Evolutionary conservation across 2,797 vertebrate species (phyloP), one percentile per base, ranked within the genome.

Genomic region (Amphiprion clarkii): DNA sequence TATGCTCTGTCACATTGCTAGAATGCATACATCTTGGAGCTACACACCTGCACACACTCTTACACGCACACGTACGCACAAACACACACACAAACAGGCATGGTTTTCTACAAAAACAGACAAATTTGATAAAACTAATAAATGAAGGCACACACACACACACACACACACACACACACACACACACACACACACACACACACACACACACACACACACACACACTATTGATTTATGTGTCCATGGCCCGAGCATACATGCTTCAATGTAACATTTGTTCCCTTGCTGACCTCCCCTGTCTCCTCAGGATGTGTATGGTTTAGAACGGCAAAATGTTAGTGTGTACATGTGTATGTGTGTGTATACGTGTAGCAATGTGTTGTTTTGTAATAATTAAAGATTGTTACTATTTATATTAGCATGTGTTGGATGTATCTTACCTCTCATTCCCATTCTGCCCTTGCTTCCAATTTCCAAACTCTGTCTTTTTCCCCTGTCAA

Each of bases 21-120:
- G 82, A 91, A 88, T 88, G 83, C 88, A 93, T 91, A 87, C 85
- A 88, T 92, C 87, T 86, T 74, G 71, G 82, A 87, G 79, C 59
- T 74, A 70, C 69, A 84, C 70, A 87, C 72, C 36, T 65, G 58
- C 59, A 44, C 55, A 63, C 57, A 44, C 44, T 31, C 19, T 13
- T 3, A 25, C 46, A 48, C 36, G 19, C 40, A 68, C 53, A 29
- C 36, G 21, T 23, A 44, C 44, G 29, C 19, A 33, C 49, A 48
- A 17, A 21, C 33, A 27, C 10, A 25, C 19, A 52, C 23, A 39
- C 27, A 27, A 31, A 67, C 25, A 69, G 13, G 14, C 17, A 19
- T 27, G 4, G 13, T 19, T 27, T 75, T 31, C 5, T 8, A 42
- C 5, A 72, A 64, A 10, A 23, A 66, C 33, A 36, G 9, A 36